Base-by-base conservation (phyloP, 2,888 invertebrate species). In the Patella depressa region DNA sequence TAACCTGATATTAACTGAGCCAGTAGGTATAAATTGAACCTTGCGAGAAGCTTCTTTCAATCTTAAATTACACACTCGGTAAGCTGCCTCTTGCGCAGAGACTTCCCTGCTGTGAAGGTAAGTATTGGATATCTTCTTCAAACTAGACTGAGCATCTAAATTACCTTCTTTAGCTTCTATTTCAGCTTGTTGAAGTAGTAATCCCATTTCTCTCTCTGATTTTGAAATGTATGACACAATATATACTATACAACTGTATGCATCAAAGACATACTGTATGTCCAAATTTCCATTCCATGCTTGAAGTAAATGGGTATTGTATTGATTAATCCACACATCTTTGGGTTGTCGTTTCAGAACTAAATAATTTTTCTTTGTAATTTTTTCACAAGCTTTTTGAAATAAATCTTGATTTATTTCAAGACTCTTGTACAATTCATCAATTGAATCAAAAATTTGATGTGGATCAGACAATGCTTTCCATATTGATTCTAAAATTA, bases 171-270 rank as follows among this genome's bases (percentile, higher is more conserved):
- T 19, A 24, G 78, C 74, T 74, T 81, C 81, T 70, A 75, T 77
- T 69, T 79, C 45, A 29, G 78, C 75, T 57, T 73, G 59, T 55
- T 73, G 29, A 1, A 82, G 69, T 14, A 82, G 78, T 15, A 29
- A 77, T 73, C 71, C 78, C 72, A 55, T 83, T 80, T 24, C 78
- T 55, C 55, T 57, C 71, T 80, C 81, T 54, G 80, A 77, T 77
- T 85, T 85, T 12, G 82, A 81, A 34, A 85, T 83, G 74, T 84
- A 83, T 9, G 83, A 81, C 0, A 84, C 80, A 72, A 85, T 84
- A 34, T 84, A 85, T 12, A 81, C 77, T 53, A 83, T 81, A 80
- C 85, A 85, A 17, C 75, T 71, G 73, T 77, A 82, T 19, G 79
- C 79, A 74, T 80, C 78, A 54, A 77, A 59, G 14, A 80, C 77